Base-by-base conservation (phyloP, 2,113 vertebrate genomes). In the Motacilla tschutschensis region DNA sequence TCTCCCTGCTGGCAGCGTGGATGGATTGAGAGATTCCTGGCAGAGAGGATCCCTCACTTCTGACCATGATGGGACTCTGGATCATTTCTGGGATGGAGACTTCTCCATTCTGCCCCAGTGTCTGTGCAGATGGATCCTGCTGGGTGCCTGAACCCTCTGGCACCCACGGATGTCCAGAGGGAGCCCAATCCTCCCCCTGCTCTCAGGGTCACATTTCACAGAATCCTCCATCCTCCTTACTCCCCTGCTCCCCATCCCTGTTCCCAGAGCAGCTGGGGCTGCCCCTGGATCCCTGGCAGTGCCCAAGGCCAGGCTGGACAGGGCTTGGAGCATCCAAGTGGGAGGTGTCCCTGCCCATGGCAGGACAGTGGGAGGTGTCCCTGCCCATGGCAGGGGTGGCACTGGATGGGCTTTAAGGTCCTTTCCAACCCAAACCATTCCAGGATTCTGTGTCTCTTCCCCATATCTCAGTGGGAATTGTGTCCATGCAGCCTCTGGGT, bases 131-230 rank as follows among this genome's bases (percentile, higher is more conserved):
- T 8, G 18, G 58, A 50, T 58, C 38, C 65, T 86, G 50, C 38
- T 11, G 7, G 60, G 21, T 7, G 9, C 66, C 62, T 36, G n/a
- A 10, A 64, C 62, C 53, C 59, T 72, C 35, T 4, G 29, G 31
- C 51, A 41, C 22, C 20, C 2, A 0, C 0, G 2, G 31, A 3
- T 5, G 0, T 29, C 31, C 46, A 31, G 48, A 82, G 29, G 35
- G 51, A 85, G 31, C 9, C 7, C 18, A 54, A 67, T 43, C 25
- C 19, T 66, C 28, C 18, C 5, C 0, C 9, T 8, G 19, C 19
- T 29, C 54, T 25, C 29, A 64, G 28, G 38, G 17, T 33, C 40
- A 60, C 48, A 53, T 51, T 28, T 50, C 48, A 50, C 26, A 50
- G 48, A 29, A 5, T 3, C 26, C 48, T 50, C 19, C 33, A 14